Base-by-base conservation (phyloP, 2,113 vertebrate genomes). In the Crypturellus undulatus region DNA sequence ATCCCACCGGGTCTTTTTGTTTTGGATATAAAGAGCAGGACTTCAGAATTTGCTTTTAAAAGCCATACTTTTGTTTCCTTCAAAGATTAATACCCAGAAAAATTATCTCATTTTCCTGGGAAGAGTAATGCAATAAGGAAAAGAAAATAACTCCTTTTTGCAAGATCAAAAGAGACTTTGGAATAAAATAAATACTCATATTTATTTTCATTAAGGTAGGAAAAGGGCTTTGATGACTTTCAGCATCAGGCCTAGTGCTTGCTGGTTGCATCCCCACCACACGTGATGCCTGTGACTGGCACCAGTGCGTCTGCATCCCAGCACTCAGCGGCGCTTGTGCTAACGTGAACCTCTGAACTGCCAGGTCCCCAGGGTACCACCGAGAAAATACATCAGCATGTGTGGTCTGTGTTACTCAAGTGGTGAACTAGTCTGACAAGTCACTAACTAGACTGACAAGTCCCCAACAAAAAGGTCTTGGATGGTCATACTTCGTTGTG, bases 1-100 rank as follows among this genome's bases (percentile, higher is more conserved):
- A 93, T 89, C 90, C 28, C 26, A 26, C 22, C 42, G 87, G 7
- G 65, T 36, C 45, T 85, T 96, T 89, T 94, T 63, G 72, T 95
- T 96, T 95, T 94, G 84, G 79, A 97, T 94, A 86, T 40, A 49
- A 80, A 67, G 81, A 72, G 38, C 56, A 60, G 72, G 71, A 45
- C 83, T 88, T 93, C 91, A 92, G 72, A 64, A 81, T n/a, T 45
- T 47, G 10, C 64, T 86, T 63, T 64, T 34, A 77, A 84, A 94
- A 95, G 22, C 42, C 87, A 73, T 58, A 84, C 40, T 84, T 80
- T 87, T 81, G 43, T 56, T 70, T 91, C 68, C 79, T 91, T 92
- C 91, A 95, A 84, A 87, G 40, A 73, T 67, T 70, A 84, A 79
- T 7, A 17, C 20, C 83, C 60, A 83, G 89, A 87, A 89, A 70